phyloP scores from a whole-genome alignment of 2,888 invertebrate species.

The Leucoptera coffeella region DNA sequence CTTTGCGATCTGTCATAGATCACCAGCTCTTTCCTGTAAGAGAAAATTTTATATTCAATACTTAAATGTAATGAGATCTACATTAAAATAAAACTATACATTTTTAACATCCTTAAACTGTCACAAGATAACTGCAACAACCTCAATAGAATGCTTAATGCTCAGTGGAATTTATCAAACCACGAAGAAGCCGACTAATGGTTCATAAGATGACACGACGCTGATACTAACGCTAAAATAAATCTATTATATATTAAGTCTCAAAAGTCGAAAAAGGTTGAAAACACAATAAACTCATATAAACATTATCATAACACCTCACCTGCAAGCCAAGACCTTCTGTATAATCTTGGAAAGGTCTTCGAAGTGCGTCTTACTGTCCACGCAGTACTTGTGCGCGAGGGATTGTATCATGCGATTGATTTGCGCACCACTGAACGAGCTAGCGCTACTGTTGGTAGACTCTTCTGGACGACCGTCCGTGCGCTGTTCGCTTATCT shows the following conservation, averaged over 20 bases:
- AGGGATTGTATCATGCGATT: conserved; percentile 90
- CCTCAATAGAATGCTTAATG: too few relatives aligned
- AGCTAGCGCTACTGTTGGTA: conserved; percentile 39
- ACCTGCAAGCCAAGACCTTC: conserved; percentile 84
- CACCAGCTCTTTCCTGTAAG: conserved; percentile 69
- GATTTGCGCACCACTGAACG: conserved; percentile 63
- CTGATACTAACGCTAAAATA: too few relatives aligned
- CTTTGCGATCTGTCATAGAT: conserved; percentile 84
- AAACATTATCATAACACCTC: too few relatives aligned
- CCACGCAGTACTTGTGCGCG: conserved; percentile 91
- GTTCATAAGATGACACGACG: too few relatives aligned
- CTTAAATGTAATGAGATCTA: neutral
- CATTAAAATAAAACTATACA: neutral
- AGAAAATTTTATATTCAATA: neutral
- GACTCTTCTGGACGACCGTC: conserved; percentile 58
- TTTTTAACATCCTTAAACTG: too few relatives aligned
- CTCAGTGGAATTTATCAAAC: too few relatives aligned
- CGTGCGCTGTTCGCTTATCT: conserved; percentile 80
- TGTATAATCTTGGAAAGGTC: conserved; percentile 87
- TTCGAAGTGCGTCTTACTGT: conserved; percentile 91
- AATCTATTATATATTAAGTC: too few relatives aligned
- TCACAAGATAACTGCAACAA: too few relatives aligned
- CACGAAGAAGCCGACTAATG: too few relatives aligned
- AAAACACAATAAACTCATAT: too few relatives aligned
- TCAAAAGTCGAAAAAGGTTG: too few relatives aligned